These are phyloP conservation scores for Camptogramma bilineatum DNA, from an alignment of 2,888 invertebrate species.

Conservation along the genomic window DNA sequence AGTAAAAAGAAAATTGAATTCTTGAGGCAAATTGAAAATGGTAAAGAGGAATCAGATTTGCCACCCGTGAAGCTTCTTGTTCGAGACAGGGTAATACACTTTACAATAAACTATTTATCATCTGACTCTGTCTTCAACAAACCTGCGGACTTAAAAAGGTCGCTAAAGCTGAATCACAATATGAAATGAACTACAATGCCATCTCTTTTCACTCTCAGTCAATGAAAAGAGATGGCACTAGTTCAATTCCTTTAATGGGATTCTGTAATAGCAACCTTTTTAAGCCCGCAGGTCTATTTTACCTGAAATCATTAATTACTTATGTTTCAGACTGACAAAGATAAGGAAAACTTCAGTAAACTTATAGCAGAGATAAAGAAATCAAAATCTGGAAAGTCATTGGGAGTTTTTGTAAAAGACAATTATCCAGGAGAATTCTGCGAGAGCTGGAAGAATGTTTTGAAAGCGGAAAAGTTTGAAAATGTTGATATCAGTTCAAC, in stretches of 20 bases:
- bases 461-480: constrained; percentile 92
- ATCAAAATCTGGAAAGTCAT: constrained; percentile 94
- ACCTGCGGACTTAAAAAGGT: neutral
- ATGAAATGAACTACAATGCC: too few relatives aligned
- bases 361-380: constrained; percentile 92
- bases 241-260: too few relatives aligned
- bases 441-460: constrained; percentile 93
- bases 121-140: neutral
- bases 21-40: constrained; percentile 94
- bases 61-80: constrained; percentile 94
- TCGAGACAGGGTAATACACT: constrained; percentile 91
- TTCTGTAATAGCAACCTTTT: too few relatives aligned
- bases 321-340: constrained; percentile 90
- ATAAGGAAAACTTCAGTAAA: constrained; percentile 94
- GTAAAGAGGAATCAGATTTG: constrained; percentile 91
- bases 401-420: constrained; percentile 97
- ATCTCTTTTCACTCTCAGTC: too few relatives aligned
- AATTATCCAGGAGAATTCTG: constrained; percentile 97
- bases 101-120: neutral
- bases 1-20: constrained; percentile 99
- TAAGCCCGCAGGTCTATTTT: too few relatives aligned
- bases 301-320: neutral
- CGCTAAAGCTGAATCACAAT: too few relatives aligned
- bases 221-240: too few relatives aligned
- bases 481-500: constrained; percentile 94